Base-by-base conservation (phyloP, 1,140 invertebrate genomes). In the Ectropis grisescens region DNA sequence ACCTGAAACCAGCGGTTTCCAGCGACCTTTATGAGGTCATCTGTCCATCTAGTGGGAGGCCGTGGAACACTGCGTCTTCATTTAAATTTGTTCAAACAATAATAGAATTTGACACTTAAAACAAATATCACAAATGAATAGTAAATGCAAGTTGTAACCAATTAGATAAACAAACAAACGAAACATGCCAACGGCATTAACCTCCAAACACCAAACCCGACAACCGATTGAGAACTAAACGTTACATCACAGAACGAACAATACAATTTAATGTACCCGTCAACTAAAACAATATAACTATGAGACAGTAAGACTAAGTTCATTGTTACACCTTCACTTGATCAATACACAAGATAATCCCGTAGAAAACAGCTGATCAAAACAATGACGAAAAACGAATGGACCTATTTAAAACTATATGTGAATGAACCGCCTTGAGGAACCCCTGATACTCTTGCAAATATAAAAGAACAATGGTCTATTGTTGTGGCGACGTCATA, bases 381-480 rank as follows among this genome's bases (percentile, higher is more conserved):
- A 19, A 68, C 68, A 70, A 74, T 67, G 66, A 53, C 52, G 48
- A 67, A 68, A 64, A 69, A 67, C 57, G 59, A 64, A 68, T 64
- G 53, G 58, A 71, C 47, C 60, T 60, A 71, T 66, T 33, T 33
- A 22, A 33, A 25, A 25, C 24, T 19, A 19, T 19, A 65, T 59
- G 68, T 72, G 68, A 76, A 70, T 69, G 71, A 76, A 72, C 66
- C 43, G 45, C 67, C 62, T 69, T 72, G 71, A 59, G 65, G 65
- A 50, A 58, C 55, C 61, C 62, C 65, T 71, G 65, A 66, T 59
- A 56, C 43, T 56, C 41, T 54, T 56, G 60, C 68, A 61, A 70
- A 75, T 71, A 67, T 71, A 67, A 68, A 68, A 67, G 65, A 75
- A 76, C 71, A 76, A 76, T 76, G 54, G 58, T 56, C 62, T 71